Evolutionary conservation across 2,113 vertebrate genomes (phyloP).

Genomic region (Eurypyga helias): DNA sequence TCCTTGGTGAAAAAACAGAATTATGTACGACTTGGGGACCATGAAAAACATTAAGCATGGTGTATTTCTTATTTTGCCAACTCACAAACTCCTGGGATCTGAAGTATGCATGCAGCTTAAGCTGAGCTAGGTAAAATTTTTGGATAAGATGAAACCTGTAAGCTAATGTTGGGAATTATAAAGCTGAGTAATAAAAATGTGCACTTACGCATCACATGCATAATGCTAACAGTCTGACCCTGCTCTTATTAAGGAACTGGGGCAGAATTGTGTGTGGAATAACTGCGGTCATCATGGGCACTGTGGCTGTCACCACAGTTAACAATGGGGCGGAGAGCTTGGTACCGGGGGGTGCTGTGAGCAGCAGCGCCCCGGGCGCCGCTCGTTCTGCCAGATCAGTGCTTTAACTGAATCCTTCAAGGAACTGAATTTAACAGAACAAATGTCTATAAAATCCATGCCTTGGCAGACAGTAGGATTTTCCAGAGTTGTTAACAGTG

Average conservation of each 20-base stretch:
- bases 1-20: not conserved
- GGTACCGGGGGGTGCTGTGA: not conserved
- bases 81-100: not conserved
- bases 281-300: rapidly evolving
- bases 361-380: not conserved
- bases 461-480: not conserved
- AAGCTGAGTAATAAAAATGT: not conserved
- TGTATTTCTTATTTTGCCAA: not conserved
- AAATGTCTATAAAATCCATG: not conserved
- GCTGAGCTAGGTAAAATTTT: not conserved
- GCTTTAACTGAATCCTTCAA: not conserved
- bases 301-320: rapidly evolving
- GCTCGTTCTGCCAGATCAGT: rapidly evolving
- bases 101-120: not conserved
- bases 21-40: not conserved
- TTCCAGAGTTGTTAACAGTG: not conserved
- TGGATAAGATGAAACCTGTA: not conserved
- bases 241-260: not conserved
- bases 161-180: not conserved
- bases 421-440: not conserved
- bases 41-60: not conserved
- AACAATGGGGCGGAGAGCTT: too few relatives aligned
- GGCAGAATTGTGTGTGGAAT: not conserved
- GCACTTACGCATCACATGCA: not conserved
- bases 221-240: rapidly evolving